These are phyloP conservation scores for Nebria salina DNA, from an alignment of 2,888 invertebrate species.

Conservation along the genomic window DNA sequence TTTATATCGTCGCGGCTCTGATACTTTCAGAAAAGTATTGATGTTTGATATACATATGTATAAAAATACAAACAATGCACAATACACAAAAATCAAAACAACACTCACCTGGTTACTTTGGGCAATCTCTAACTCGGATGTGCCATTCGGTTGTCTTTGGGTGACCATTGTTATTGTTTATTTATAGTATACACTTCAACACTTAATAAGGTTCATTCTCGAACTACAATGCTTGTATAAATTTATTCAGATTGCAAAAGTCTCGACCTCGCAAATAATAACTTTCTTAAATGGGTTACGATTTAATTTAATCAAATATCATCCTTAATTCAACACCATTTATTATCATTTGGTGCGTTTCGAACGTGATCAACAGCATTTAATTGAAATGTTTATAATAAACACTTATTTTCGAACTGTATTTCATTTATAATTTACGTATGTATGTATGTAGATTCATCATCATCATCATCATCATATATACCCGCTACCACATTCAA, in stretches of 20 bases:
- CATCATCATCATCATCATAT: neutral
- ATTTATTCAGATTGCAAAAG: constrained; percentile 35
- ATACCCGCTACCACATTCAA: neutral
- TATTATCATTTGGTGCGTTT: no score
- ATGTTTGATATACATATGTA: constrained; percentile 19
- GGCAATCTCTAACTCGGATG: constrained; percentile 66
- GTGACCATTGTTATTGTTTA: constrained; percentile 3
- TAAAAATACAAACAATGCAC: constrained; percentile 7
- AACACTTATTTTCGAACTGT: neutral
- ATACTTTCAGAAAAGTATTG: constrained; percentile 18
- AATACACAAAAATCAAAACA: constrained; percentile 16
- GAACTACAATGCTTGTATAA: constrained; percentile 14
- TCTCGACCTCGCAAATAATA: constrained; percentile 34
- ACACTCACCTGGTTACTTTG: constrained; percentile 63
- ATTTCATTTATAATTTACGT: neutral
- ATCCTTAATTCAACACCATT: neutral
- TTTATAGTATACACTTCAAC: neutral
- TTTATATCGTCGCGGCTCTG: neutral
- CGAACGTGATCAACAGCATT: no score
- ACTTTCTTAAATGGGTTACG: constrained; percentile 31
- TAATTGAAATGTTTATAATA: neutral
- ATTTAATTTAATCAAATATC: neutral
- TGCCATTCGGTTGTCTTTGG: constrained; percentile 62
- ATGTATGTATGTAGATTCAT: neutral
- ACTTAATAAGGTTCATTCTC: constrained; percentile 30